Evolutionary conservation across 2,888 invertebrate species (phyloP), one percentile per base, ranked within the genome.

Genomic region (Acanthosepion esculentum): DNA sequence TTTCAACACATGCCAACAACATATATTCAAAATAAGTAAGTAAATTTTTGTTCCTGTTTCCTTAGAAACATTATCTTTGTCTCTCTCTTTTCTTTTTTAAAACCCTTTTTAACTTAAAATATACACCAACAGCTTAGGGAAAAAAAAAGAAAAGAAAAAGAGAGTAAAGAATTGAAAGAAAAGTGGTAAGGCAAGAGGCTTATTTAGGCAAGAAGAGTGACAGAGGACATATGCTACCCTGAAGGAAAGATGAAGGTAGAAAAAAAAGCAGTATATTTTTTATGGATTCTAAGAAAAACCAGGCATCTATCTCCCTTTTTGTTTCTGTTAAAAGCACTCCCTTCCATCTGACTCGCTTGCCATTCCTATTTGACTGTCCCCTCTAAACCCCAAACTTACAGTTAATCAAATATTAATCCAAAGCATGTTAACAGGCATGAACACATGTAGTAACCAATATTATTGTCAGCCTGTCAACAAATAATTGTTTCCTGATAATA

Each of bases 1-100:
- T 55, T 93, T 93, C 50, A 53, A 93, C n/a, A 53, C 93, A 93
- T 33, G 55, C 33, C 53, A 93, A 93, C 93, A 93, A 78, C n/a
- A 92, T 29, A n/a, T 33, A 41, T 55, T 93, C 93, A 53, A 93
- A 93, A 93, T 93, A 93, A 93, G 33, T 53, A 93, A 48, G 29
- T 53, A 29, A 50, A 33, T 26, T 12, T 26, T 50, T 7, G 50
- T 93, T 26, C 55, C 48, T 48, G 50, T 50, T 50, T 93, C n/a
- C n/a, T 50, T 48, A 55, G 50, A 93, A n/a, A 48, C 12, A 7
- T 53, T 20, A 23, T 18, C 29, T n/a, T 8, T 18, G 78, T n/a
- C n/a, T 33, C 12, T 33, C 12, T 7, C 41, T 41, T 41, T 41
- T 41, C 41, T 33, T n/a, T 64, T 64, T 50, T 50, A 0, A 15